phyloP scores from a whole-genome alignment of 1,140 invertebrate species.

The Sesamia nonagrioides region DNA sequence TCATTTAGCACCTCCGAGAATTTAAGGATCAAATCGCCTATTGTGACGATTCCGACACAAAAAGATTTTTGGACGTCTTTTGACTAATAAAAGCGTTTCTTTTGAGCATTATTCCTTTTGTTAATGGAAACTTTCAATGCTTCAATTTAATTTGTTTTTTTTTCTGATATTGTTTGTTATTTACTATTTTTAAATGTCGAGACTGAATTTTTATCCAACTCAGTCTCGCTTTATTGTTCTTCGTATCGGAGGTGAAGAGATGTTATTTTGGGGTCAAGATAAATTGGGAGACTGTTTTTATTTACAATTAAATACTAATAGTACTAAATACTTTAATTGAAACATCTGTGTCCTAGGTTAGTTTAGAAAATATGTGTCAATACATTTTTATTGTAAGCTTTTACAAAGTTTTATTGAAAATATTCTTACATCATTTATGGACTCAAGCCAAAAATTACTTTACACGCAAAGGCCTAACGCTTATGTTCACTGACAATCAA shows the following conservation, averaged over 20 bases:
- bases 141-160: constrained; percentile 14
- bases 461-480: neutral
- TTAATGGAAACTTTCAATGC: constrained; percentile 9
- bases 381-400: too few species aligned
- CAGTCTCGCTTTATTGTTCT: neutral
- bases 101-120: constrained; percentile 27
- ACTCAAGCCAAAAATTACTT: neutral
- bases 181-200: neutral
- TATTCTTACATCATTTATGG: too few species aligned
- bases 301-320: neutral
- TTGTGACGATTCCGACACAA: constrained; percentile 35
- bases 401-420: too few species aligned
- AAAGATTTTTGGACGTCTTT: constrained; percentile 39
- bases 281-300: neutral
- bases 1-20: constrained; percentile 35
- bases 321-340: neutral
- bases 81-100: constrained; percentile 38
- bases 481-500: neutral
- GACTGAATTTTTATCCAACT: neutral
- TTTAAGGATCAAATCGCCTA: constrained; percentile 39
- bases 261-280: neutral
- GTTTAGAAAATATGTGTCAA: too few species aligned
- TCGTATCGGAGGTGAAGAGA: neutral
- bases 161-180: neutral
- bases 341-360: too few species aligned